Evolutionary conservation across 2,888 invertebrate species (phyloP).

Genomic region (Leptinotarsa juncta): DNA sequence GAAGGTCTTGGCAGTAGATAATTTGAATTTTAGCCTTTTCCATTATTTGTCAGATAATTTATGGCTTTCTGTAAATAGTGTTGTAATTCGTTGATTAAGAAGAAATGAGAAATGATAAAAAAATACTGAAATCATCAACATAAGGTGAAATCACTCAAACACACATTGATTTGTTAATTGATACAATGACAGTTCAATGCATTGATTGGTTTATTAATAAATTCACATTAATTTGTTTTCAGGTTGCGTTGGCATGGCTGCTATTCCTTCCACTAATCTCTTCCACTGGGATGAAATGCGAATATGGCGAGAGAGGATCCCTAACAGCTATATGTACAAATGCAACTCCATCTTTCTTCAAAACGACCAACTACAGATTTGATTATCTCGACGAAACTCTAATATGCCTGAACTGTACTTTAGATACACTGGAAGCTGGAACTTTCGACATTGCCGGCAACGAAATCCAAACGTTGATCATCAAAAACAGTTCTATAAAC

Average conservation of each 20-base stretch:
- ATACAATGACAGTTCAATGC: neutral
- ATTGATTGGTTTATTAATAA: neutral
- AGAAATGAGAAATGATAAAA: no score
- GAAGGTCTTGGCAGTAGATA: no score
- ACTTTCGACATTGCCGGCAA: constrained; percentile 62
- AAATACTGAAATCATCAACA: no score
- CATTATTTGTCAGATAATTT: no score
- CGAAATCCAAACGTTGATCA: constrained; percentile 55
- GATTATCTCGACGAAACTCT: constrained; percentile 63
- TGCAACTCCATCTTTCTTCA: constrained; percentile 57
- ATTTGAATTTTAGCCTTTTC: no score
- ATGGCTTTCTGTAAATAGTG: no score
- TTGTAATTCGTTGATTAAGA: no score
- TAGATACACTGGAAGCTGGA: constrained; percentile 54
- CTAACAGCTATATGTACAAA: constrained; percentile 61
- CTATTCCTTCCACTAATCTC: neutral
- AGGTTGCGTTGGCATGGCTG: constrained; percentile 25
- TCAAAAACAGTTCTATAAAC: constrained; percentile 53
- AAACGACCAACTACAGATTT: constrained; percentile 58
- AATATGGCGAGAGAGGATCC: constrained; percentile 61
- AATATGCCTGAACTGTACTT: constrained; percentile 57
- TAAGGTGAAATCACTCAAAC: no score
- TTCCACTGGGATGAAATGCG: constrained; percentile 53
- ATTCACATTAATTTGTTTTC: constrained; percentile 14
- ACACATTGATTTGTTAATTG: no score